These are phyloP conservation scores for Arvicanthis niloticus DNA, from an alignment of 2,113 vertebrate species.

Conservation along the genomic window DNA sequence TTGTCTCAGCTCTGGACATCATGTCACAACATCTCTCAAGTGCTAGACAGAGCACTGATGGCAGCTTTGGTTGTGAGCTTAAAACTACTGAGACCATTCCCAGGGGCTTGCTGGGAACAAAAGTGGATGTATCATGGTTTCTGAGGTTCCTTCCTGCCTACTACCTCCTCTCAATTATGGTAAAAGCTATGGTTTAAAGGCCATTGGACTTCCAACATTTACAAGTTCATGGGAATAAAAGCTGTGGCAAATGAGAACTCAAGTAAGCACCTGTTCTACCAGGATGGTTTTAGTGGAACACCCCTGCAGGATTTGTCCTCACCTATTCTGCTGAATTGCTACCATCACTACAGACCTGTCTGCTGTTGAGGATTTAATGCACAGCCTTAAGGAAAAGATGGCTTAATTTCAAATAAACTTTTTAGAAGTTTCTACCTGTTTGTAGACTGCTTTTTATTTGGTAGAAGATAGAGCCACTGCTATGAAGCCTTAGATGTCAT, in stretches of 20 bases:
- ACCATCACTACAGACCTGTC: neutral
- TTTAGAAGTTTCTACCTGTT: constrained; percentile 7
- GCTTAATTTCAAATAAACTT: constrained; percentile 4
- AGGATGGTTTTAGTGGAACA: neutral
- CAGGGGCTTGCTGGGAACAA: neutral
- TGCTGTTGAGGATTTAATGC: neutral
- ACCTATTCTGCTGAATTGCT: neutral
- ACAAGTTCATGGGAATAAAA: neutral
- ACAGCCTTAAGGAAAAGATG: neutral
- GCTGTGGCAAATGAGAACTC: neutral
- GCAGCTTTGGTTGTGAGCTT: neutral
- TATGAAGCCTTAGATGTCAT: neutral
- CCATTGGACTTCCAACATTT: neutral
- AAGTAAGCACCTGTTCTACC: neutral
- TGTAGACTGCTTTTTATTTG: neutral
- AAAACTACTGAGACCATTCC: neutral
- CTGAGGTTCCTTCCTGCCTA: neutral
- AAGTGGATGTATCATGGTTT: neutral
- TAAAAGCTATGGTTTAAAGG: neutral
- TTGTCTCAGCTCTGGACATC: neutral
- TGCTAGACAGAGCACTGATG: neutral
- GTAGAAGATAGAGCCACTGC: neutral
- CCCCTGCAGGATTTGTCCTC: neutral
- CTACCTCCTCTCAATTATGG: neutral
- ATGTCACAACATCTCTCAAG: neutral